Evolutionary conservation across 2,797 vertebrate genomes (phyloP).

Genomic region (Phrynocephalus vlangalii): DNA sequence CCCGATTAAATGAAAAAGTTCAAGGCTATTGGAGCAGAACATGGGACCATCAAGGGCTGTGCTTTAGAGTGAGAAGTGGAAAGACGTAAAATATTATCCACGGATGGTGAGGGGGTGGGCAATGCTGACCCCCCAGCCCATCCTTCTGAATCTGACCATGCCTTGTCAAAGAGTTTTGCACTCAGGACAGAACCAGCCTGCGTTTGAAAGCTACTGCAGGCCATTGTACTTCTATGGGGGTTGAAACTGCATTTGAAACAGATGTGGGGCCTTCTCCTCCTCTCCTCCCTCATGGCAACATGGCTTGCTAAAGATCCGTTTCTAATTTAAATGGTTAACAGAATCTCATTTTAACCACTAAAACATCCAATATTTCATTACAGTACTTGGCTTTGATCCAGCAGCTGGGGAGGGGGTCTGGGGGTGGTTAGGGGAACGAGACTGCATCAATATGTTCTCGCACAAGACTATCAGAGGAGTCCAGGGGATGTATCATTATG

Average conservation of each 20-base stretch:
- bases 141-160: not conserved
- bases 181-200: not conserved
- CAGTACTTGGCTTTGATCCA: conserved; percentile 33
- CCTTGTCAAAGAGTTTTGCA: not conserved
- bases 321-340: conserved; percentile 41
- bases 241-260: conserved; percentile 36
- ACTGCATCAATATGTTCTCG: conserved; percentile 22
- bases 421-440: not conserved
- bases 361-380: conserved; percentile 16
- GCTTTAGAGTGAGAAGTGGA: not conserved
- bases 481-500: conserved; percentile 22
- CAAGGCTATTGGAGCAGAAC: not conserved
- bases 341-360: conserved; percentile 41
- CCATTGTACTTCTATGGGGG: conserved; percentile 20
- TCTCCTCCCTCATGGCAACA: conserved; percentile 33
- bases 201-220: conserved; percentile 25
- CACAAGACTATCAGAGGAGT: not conserved
- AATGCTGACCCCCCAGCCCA: not conserved
- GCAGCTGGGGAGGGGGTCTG: too few species aligned
- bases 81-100: conserved; percentile 20
- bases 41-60: not conserved
- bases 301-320: conserved; percentile 30
- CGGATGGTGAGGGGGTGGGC: not conserved
- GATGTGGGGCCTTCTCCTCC: conserved; percentile 20
- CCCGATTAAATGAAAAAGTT: not conserved